Conservation (phyloP, 2,113 vertebrate genomes). For the Callopanchax toddi region DNA sequence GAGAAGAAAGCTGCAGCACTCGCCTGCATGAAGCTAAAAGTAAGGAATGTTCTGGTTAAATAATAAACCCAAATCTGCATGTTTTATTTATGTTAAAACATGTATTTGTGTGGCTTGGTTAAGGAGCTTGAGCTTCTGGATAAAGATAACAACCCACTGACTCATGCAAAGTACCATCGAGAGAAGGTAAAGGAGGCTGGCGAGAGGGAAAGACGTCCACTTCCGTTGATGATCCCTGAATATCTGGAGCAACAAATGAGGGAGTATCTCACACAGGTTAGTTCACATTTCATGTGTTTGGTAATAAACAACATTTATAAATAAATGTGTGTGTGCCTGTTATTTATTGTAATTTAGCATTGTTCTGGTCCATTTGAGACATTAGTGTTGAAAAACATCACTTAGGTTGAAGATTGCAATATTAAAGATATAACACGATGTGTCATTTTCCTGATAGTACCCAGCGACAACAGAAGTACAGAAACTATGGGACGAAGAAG, state of each 20-base stretch:
- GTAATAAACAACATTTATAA: neutral
- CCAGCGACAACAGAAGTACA: constrained; percentile 78
- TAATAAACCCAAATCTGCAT: neutral
- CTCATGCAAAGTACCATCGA: constrained; percentile 90
- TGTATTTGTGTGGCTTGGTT: neutral
- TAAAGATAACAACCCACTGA: constrained; percentile 89
- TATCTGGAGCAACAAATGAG: constrained; percentile 84
- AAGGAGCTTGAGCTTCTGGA: constrained; percentile 91
- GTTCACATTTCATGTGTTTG: constrained; percentile 14
- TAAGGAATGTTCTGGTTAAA: constrained; percentile 28
- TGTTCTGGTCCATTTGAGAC: neutral
- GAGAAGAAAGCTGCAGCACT: constrained; percentile 89
- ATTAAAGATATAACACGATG: neutral
- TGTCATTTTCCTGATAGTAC: constrained; percentile 74
- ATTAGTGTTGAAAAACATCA: neutral
- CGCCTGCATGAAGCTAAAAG: constrained; percentile 94
- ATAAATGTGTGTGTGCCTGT: neutral
- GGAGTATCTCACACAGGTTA: constrained; percentile 86
- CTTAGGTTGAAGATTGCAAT: neutral
- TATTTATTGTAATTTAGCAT: neutral
- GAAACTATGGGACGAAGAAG: constrained; percentile 72
- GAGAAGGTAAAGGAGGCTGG: constrained; percentile 84
- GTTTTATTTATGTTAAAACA: neutral
- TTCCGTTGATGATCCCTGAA: constrained; percentile 84
- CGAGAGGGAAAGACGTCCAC: constrained; percentile 84